Conservation (phyloP, 1,140 invertebrate species). For the Vanessa tameamea region DNA sequence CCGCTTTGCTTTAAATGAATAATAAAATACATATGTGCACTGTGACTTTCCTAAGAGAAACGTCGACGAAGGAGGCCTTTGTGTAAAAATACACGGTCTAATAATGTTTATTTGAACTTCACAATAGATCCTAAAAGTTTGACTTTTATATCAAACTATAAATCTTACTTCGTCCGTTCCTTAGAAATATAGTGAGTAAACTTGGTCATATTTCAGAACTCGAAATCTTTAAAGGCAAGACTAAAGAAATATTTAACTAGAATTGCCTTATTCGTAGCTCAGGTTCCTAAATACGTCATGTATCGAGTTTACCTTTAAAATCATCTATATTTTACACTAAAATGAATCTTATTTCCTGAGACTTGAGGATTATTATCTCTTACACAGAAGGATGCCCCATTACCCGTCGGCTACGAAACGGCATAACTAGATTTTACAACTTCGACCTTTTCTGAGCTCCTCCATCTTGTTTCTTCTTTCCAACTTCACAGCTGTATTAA, state of each 20-base stretch:
- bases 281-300: conserved; percentile 9
- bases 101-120: background rate
- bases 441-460: conserved; percentile 13
- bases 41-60: background rate
- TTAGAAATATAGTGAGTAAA: background rate
- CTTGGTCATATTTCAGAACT: background rate
- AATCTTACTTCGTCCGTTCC: background rate
- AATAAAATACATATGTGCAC: background rate
- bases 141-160: conserved; percentile 10
- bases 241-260: conserved; percentile 3
- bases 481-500: conserved; percentile 7
- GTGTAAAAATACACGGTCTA: background rate
- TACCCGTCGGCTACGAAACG: conserved; percentile 9
- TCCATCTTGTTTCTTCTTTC: conserved; percentile 14
- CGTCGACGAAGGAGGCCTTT: background rate
- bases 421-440: conserved; percentile 15
- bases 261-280: conserved; percentile 5
- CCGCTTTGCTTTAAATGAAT: background rate
- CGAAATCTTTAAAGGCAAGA: background rate
- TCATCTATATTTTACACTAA: background rate
- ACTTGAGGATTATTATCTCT: background rate
- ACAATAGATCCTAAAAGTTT: background rate
- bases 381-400: background rate
- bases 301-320: conserved; percentile 1
- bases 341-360: background rate